These are phyloP conservation scores for Ferrisia virgata DNA, from an alignment of 2,888 invertebrate species.

Conservation along the genomic window DNA sequence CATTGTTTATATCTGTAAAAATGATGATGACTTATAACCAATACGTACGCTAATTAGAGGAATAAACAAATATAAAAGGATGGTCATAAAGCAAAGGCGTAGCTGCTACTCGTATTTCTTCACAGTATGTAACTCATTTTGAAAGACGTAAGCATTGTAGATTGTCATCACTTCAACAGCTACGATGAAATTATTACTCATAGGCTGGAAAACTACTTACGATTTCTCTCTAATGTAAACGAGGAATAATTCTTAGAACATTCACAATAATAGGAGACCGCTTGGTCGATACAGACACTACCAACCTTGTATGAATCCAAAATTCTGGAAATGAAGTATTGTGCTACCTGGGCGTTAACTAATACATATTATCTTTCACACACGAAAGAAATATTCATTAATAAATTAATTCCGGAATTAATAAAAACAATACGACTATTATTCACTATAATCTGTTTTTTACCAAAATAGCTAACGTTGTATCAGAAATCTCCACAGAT, in stretches of 20 bases:
- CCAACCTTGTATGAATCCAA: not conserved
- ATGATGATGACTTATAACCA: not conserved
- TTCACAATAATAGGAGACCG: slow-evolving; percentile 16
- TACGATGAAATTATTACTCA: slow-evolving; percentile 1
- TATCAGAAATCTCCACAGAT: not conserved
- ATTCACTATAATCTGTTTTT: slow-evolving; percentile 19
- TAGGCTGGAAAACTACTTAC: not conserved
- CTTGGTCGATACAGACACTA: not conserved
- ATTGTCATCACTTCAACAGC: not conserved
- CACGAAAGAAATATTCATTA: slow-evolving; percentile 1
- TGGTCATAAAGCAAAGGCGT: not conserved
- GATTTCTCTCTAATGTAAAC: not conserved
- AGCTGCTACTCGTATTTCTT: not conserved
- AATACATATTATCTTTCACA: slow-evolving; percentile 21
- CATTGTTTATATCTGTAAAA: slow-evolving; percentile 48
- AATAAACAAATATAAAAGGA: not conserved
- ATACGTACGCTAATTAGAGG: not conserved
- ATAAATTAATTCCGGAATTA: slow-evolving; percentile 38
- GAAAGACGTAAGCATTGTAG: not conserved
- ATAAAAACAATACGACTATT: slow-evolving; percentile 31
- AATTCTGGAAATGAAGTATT: not conserved
- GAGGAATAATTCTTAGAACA: slow-evolving; percentile 4
- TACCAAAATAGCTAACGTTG: slow-evolving; percentile 30
- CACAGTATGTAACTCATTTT: not conserved
- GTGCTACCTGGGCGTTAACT: slow-evolving; percentile 27